Conservation (phyloP, 2,888 invertebrate species). For the Stenichneumon culpator region DNA sequence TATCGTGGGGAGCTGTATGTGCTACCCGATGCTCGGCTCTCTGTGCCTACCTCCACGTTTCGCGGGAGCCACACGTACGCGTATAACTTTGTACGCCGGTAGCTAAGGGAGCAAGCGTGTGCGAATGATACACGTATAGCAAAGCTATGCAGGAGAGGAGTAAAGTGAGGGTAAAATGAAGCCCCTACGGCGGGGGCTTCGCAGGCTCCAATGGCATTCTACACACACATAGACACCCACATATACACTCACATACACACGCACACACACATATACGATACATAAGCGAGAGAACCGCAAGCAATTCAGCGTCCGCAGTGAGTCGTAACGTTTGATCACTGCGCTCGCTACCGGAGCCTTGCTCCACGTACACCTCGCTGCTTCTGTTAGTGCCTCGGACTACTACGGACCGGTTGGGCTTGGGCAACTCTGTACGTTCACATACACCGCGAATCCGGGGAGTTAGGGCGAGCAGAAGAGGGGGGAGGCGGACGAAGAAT, state of each 20-base stretch:
- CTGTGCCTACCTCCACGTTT: conserved; percentile 50
- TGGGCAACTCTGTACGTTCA: conserved; percentile 53
- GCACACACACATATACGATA: background rate
- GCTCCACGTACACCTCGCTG: conserved; percentile 37
- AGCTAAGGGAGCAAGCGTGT: conserved; percentile 53
- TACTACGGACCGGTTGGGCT: conserved; percentile 15
- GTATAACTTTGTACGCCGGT: conserved; percentile 61
- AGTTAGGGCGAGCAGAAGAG: no score
- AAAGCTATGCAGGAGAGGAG: background rate
- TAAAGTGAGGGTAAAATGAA: conserved; percentile 56
- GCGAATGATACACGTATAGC: conserved; percentile 17
- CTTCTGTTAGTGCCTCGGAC: conserved; percentile 25
- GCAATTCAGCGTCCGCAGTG: conserved; percentile 67
- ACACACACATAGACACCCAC: background rate
- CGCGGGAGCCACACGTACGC: conserved; percentile 62
- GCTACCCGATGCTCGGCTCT: background rate
- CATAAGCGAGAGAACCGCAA: conserved; percentile 55
- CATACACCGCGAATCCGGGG: conserved; percentile 16
- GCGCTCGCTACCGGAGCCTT: conserved; percentile 43
- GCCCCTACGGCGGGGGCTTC: conserved; percentile 40
- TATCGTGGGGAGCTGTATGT: conserved; percentile 11
- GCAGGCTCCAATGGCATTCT: background rate
- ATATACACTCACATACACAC: background rate
- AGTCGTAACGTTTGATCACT: conserved; percentile 69
- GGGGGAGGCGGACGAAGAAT: conserved; percentile 59